Percentiles rank a stretch among this genome's conserved stretches.
phyloP scores from a whole-genome alignment of 1,140 invertebrate species.

The Lasioglossum albipes region DNA sequence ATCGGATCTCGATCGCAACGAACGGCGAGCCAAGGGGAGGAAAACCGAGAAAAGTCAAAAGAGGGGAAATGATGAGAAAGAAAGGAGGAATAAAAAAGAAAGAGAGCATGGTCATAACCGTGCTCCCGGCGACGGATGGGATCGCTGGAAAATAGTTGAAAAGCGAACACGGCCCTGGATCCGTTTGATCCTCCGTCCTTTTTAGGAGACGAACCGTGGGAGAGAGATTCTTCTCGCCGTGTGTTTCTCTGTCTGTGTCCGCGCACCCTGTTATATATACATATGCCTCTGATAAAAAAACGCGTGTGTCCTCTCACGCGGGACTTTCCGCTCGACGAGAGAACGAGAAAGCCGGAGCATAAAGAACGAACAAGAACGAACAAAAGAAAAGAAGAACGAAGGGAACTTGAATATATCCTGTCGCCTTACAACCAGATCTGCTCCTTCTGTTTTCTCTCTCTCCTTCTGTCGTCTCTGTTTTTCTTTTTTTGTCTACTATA shows the following conservation, averaged over 20 bases:
- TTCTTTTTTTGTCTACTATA: background rate
- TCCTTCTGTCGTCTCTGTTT: background rate
- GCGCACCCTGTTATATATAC: background rate
- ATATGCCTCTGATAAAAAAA: background rate
- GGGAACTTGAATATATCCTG: conserved; percentile 9
- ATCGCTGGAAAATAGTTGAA: too few species aligned
- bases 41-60: too few species aligned
- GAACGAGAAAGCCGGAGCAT: conserved; percentile 1
- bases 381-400: background rate
- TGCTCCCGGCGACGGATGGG: too few species aligned
- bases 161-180: too few species aligned
- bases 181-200: too few species aligned
- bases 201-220: too few species aligned
- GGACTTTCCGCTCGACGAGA: background rate
- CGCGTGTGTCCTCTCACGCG: background rate
- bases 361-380: background rate
- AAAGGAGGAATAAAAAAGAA: background rate
- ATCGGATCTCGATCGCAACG: background rate
- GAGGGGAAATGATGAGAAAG: background rate
- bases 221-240: too few species aligned
- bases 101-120: background rate
- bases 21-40: background rate
- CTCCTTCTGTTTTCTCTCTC: conserved; percentile 31
- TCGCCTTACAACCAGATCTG: conserved; percentile 13
- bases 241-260: too few species aligned